Evolutionary conservation across 1,140 invertebrate species (phyloP).

Genomic region (Drosophila cardini): DNA sequence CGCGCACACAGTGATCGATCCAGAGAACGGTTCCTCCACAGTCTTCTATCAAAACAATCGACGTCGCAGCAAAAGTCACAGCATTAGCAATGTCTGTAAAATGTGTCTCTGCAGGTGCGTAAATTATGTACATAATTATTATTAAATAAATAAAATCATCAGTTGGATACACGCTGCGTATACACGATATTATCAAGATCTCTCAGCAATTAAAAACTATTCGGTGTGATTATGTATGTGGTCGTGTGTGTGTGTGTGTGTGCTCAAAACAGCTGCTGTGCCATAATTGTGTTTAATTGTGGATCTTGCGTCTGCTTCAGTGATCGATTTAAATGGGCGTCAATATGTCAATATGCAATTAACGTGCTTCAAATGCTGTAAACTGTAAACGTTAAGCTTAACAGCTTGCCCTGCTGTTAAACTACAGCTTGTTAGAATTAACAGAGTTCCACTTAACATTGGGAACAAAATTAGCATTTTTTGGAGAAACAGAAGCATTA

Average conservation of each 20-base stretch:
- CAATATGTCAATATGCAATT: slow-evolving; percentile 10
- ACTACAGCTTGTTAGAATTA: no score
- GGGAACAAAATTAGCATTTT: no score
- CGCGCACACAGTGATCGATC: slow-evolving; percentile 66
- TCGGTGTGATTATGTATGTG: background rate
- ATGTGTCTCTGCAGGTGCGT: slow-evolving; percentile 82
- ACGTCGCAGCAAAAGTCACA: slow-evolving; percentile 75
- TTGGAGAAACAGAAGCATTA: no score
- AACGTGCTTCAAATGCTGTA: background rate
- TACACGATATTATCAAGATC: slow-evolving; percentile 30
- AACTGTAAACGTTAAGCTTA: background rate
- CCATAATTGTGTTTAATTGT: slow-evolving; percentile 29
- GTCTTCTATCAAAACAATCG: slow-evolving; percentile 83
- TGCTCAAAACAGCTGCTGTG: slow-evolving; percentile 30
- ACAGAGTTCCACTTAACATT: no score
- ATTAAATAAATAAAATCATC: background rate
- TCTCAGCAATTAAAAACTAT: background rate
- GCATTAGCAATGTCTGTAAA: slow-evolving; percentile 75
- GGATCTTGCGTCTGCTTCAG: slow-evolving; percentile 11
- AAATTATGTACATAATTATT: background rate
- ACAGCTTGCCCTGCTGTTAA: no score
- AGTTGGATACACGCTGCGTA: slow-evolving; percentile 42
- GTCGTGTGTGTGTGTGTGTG: background rate
- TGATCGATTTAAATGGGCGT: slow-evolving; percentile 22
- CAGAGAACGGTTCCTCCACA: slow-evolving; percentile 76